Base-by-base conservation (phyloP, 2,888 invertebrate genomes). In the Spodoptera picta region DNA sequence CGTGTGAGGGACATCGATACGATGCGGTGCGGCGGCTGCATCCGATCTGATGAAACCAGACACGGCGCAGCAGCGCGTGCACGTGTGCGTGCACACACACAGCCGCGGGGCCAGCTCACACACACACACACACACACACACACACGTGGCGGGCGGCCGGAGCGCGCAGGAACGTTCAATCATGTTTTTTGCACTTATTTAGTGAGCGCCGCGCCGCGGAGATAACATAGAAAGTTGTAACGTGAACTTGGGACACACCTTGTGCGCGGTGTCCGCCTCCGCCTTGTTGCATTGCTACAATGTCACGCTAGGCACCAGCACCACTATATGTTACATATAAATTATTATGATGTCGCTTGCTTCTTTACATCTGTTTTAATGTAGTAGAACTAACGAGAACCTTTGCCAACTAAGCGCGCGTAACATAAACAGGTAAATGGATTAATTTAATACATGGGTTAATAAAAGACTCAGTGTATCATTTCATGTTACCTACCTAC, bases 21-120 rank as follows among this genome's bases (percentile, higher is more conserved):
- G 60, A 42, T 36, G 70, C 63, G 67, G 62, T 63, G 53, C 66
- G 53, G 50, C 19, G 31, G 31, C 77, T 66, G 76, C 80, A 75
- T 73, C 69, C 62, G 77, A 75, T 63, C 74, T 63, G 69, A 73
- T 77, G 81, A 62, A 74, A 78, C 69, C 55, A 57, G 77, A 78
- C 67, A 51, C 79, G 59, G 60, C 50, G 63, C 79, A 65, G 55
- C 67, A 51, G 65, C 27, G 63, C 75, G 60, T 65, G 62, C 61
- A 48, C 60, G 45, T 64, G 9, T 68, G 41, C 65, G 44, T 62
- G 36, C 65, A 43, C 69, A 31, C 45, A 52, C 63, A 50, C 66
- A 67, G 69, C 65, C 69, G 57, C 49, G 19, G 48, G 27, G 53
- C 44, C 54, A 41, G 19, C 7, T 9, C 23, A 46, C 27, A 56